Conservation (phyloP, 2,113 vertebrate genomes). For the Scortum barcoo region DNA sequence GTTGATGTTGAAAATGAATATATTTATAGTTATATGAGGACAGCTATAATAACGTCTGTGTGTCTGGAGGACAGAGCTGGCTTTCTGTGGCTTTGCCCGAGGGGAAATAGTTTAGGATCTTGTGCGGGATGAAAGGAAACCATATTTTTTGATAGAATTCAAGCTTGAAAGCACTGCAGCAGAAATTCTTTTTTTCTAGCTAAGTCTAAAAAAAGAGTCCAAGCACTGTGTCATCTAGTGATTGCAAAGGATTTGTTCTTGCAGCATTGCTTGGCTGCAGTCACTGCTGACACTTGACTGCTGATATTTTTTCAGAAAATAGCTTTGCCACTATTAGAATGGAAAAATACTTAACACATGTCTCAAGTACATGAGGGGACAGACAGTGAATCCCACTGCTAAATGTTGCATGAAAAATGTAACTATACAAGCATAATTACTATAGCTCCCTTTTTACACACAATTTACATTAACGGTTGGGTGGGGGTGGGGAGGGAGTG, state of each 20-base stretch:
- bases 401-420: background rate
- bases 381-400: background rate
- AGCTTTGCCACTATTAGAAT: background rate
- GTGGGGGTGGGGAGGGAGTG: background rate
- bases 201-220: constrained; percentile 54
- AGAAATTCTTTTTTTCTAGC: constrained; percentile 50
- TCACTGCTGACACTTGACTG: constrained; percentile 1
- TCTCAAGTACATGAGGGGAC: background rate
- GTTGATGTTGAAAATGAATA: constrained; percentile 63
- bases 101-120: constrained; percentile 57
- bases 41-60: constrained; percentile 75
- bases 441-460: background rate
- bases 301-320: constrained; percentile 9
- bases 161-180: constrained; percentile 52
- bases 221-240: constrained; percentile 47
- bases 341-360: background rate
- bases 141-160: constrained; percentile 66
- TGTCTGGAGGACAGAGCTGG: constrained; percentile 75
- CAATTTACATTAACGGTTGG: background rate
- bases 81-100: constrained; percentile 74
- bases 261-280: background rate
- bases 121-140: constrained; percentile 64
- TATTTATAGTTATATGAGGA: constrained; percentile 72
- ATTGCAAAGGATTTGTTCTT: constrained; percentile 30
- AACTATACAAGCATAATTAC: background rate